A percentile compares a stretch with the other conserved stretches of the same genome.
Conservation (phyloP, 1,140 invertebrate genomes). For the Meloidogyne exigua region DNA sequence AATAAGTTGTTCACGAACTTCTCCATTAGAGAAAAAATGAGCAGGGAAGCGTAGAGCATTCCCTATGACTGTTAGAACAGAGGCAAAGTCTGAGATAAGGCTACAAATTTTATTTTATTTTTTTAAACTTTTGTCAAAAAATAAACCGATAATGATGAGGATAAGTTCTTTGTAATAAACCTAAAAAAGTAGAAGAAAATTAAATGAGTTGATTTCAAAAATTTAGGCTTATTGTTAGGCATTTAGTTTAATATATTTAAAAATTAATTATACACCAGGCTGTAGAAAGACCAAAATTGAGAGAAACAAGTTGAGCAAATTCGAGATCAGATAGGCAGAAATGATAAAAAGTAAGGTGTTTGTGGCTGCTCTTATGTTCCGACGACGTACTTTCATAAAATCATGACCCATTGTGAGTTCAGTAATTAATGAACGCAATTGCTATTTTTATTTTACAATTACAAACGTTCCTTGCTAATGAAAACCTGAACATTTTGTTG, state of each 20-base stretch:
- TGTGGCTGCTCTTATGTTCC: conserved; percentile 54
- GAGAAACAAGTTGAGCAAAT: conserved; percentile 54
- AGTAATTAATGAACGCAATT: conserved; percentile 58
- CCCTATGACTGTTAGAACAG: conserved; percentile 55
- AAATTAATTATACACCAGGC: conserved; percentile 42
- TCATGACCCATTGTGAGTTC: conserved; percentile 59
- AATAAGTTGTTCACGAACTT: conserved; percentile 51
- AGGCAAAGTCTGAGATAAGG: conserved; percentile 47
- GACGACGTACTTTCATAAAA: conserved; percentile 53
- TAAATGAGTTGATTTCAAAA: background rate
- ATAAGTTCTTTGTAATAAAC: conserved; percentile 50
- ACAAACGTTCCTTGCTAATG: background rate
- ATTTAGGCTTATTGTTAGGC: no score
- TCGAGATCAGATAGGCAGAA: conserved; percentile 57
- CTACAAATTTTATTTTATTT: conserved; percentile 10
- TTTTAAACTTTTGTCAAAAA: background rate
- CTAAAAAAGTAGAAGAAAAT: conserved; percentile 33
- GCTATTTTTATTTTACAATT: conserved; percentile 30
- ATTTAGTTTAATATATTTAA: no score
- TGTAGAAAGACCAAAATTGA: conserved; percentile 55
- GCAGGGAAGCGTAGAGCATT: conserved; percentile 60
- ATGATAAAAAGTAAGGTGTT: conserved; percentile 60
- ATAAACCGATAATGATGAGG: conserved; percentile 40
- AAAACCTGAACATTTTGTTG: conserved; percentile 58
- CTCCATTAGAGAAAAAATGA: conserved; percentile 54